Evolutionary conservation across 2,113 vertebrate genomes (phyloP).

Genomic region (Sapajus apella): DNA sequence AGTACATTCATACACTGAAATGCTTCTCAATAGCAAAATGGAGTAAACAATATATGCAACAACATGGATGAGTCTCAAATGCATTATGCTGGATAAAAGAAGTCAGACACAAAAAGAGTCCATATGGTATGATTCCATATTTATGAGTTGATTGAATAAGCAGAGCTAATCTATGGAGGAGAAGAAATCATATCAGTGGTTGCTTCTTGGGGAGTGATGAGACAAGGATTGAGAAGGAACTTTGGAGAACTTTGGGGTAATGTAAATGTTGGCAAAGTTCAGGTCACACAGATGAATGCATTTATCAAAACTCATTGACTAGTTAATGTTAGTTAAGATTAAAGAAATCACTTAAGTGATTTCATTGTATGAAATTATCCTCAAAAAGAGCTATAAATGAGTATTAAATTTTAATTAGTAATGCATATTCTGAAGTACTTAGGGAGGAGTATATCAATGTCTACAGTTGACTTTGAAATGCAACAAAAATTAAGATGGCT

Average conservation of each 20-base stretch:
- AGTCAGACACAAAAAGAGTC: neutral
- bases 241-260: neutral
- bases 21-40: neutral
- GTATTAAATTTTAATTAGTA: neutral
- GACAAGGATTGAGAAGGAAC: neutral
- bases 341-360: neutral
- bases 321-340: neutral
- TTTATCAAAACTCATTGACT: conserved; percentile 5
- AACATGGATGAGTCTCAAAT: neutral
- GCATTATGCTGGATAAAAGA: neutral
- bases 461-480: neutral
- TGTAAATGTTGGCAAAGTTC: neutral
- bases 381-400: neutral
- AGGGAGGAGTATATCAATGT: neutral
- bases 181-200: neutral
- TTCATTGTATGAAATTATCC: neutral
- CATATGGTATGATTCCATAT: neutral
- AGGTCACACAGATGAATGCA: neutral
- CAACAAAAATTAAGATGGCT: neutral
- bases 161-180: neutral
- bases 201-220: neutral
- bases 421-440: neutral
- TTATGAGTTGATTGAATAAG: neutral
- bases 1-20: neutral
- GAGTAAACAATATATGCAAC: neutral